Conservation (phyloP, 2,113 vertebrate genomes). For the Phylloscopus trochiloides region DNA sequence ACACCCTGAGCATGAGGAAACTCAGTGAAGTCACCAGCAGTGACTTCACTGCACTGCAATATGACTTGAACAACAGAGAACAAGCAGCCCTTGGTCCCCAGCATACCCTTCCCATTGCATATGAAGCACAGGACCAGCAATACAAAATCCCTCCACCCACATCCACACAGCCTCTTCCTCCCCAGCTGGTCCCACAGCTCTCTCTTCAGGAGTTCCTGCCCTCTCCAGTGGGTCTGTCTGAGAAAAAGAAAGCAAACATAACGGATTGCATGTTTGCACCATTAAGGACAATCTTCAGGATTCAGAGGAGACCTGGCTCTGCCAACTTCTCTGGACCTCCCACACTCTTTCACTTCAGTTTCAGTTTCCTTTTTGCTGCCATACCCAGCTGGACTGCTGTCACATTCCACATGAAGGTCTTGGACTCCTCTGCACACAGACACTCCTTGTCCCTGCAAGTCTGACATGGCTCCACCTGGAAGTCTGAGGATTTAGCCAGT, state of each 20-base stretch:
- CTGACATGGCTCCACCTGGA: conserved; percentile 38
- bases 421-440: conserved; percentile 76
- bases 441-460: conserved; percentile 65
- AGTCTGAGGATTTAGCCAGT: conserved; percentile 42
- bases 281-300: background rate
- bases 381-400: conserved; percentile 75
- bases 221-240: background rate
- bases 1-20: background rate
- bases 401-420: conserved; percentile 79
- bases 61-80: background rate
- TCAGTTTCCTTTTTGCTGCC: background rate
- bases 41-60: background rate
- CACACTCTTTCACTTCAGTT: background rate
- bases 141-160: background rate
- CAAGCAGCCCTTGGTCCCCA: background rate
- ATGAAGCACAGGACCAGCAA: background rate
- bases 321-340: background rate
- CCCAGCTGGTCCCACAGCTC: background rate
- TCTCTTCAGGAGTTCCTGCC: background rate
- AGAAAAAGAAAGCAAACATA: background rate
- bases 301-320: background rate
- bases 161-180: background rate
- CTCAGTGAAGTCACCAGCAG: background rate
- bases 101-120: background rate
- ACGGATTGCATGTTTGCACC: background rate